A percentile compares a stretch with the other conserved stretches of the same genome.
phyloP scores from a whole-genome alignment of 2,888 invertebrate species.

The Hemithea aestivaria region DNA sequence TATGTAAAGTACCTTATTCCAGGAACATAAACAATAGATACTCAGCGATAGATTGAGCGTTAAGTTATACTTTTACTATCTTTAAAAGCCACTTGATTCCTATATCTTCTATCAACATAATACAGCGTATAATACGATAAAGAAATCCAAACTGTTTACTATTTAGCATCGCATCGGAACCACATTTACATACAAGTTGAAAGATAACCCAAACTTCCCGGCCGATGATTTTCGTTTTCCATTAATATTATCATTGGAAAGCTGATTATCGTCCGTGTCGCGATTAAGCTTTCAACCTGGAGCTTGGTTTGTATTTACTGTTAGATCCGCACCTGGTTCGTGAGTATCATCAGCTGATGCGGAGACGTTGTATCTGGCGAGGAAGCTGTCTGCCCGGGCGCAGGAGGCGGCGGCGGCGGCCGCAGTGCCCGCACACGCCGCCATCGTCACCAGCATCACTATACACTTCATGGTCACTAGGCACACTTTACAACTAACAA shows the following conservation, averaged over 20 bases:
- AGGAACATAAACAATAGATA: too few relatives aligned
- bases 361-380: constrained; percentile 67
- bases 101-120: background rate
- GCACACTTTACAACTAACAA: constrained; percentile 37
- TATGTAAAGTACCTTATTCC: too few relatives aligned
- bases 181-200: constrained; percentile 13
- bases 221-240: constrained; percentile 19
- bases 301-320: constrained; percentile 33
- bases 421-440: constrained; percentile 46
- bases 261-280: constrained; percentile 9
- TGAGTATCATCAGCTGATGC: constrained; percentile 73
- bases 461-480: constrained; percentile 70
- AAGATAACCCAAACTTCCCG: constrained; percentile 15
- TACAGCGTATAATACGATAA: background rate
- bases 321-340: constrained; percentile 61
- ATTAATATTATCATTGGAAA: constrained; percentile 16
- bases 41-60: too few relatives aligned
- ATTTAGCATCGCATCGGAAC: background rate
- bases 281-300: constrained; percentile 25
- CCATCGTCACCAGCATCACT: constrained; percentile 54
- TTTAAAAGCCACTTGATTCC: background rate
- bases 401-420: constrained; percentile 57
- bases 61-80: background rate
- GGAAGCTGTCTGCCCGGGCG: constrained; percentile 57
- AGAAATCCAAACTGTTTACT: background rate